Evolutionary conservation across 2,888 invertebrate species (phyloP).

Genomic region (Boloria euphrosyne): DNA sequence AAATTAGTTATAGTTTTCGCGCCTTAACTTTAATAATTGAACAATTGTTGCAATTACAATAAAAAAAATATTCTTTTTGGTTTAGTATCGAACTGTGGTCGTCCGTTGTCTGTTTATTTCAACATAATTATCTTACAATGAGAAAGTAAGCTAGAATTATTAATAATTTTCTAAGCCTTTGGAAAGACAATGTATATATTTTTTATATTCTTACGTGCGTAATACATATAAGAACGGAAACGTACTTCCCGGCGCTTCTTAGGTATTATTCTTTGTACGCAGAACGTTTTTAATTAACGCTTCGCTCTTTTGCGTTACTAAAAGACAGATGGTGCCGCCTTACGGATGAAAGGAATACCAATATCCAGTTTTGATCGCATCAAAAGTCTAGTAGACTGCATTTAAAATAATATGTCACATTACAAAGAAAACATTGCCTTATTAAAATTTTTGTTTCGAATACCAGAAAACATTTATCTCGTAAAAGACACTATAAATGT

Average conservation of each 20-base stretch:
- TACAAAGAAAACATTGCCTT: slow-evolving; percentile 24
- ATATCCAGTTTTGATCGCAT: slow-evolving; percentile 14
- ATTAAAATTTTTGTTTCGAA: slow-evolving; percentile 28
- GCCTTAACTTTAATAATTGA: no score
- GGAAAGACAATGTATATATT: background rate
- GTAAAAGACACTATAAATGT: slow-evolving; percentile 21
- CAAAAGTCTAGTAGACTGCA: slow-evolving; percentile 18
- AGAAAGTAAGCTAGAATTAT: background rate
- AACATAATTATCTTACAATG: no score
- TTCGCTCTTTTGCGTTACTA: slow-evolving; percentile 23
- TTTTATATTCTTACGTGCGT: slow-evolving; percentile 27
- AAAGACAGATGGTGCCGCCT: slow-evolving; percentile 27
- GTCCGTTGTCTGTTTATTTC: no score
- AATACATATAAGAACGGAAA: slow-evolving; percentile 56
- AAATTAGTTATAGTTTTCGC: no score
- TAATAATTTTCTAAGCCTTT: background rate
- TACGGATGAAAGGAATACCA: slow-evolving; percentile 20
- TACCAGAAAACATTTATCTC: slow-evolving; percentile 24
- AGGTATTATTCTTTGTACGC: slow-evolving; percentile 55
- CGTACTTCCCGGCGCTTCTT: slow-evolving; percentile 61
- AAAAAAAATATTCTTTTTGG: no score
- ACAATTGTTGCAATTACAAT: no score
- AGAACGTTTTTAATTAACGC: slow-evolving; percentile 64
- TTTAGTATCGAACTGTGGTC: no score
- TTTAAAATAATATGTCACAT: slow-evolving; percentile 22